phyloP scores from a whole-genome alignment of 2,888 invertebrate species.

The Cheilosia vernalis region DNA sequence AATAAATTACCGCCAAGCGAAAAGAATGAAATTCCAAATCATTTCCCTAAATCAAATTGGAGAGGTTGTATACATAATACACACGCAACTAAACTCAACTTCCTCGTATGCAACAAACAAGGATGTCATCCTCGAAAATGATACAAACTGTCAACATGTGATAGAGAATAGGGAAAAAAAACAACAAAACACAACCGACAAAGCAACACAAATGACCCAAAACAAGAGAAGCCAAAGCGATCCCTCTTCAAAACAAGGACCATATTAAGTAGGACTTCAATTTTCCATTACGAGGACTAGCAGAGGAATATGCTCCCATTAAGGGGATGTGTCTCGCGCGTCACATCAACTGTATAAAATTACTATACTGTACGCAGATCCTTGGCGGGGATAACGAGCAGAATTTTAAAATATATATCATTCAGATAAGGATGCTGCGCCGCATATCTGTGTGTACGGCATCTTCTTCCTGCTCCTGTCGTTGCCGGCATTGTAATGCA shows the following conservation, averaged over 20 bases:
- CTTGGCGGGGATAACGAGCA: constrained; percentile 66
- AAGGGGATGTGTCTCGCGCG: constrained; percentile 65
- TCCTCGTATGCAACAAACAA: constrained; percentile 44
- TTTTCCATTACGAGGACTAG: constrained; percentile 64
- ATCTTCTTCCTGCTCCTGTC: not conserved
- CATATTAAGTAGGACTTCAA: constrained; percentile 69
- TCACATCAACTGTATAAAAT: constrained; percentile 74
- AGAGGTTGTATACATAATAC: constrained; percentile 31
- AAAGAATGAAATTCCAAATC: constrained; percentile 45
- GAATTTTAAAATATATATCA: constrained; percentile 68
- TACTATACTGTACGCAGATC: constrained; percentile 52
- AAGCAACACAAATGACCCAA: constrained; percentile 74
- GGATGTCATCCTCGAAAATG: constrained; percentile 65
- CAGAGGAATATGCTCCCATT: constrained; percentile 49
- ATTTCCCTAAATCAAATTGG: constrained; percentile 69
- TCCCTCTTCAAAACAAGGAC: constrained; percentile 73
- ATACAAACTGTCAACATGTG: constrained; percentile 75
- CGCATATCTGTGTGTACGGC: no score
- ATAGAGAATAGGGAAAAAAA: constrained; percentile 30
- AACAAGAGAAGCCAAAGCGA: constrained; percentile 72
- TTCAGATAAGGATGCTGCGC: constrained; percentile 52
- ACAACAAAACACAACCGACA: constrained; percentile 59
- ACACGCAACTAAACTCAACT: constrained; percentile 14
- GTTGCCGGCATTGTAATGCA: constrained; percentile 38
- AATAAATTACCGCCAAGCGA: constrained; percentile 65